Percentiles rank a stretch among this genome's conserved stretches.
Conservation (phyloP, 1,140 invertebrate genomes). For the Papilio glaucus region DNA sequence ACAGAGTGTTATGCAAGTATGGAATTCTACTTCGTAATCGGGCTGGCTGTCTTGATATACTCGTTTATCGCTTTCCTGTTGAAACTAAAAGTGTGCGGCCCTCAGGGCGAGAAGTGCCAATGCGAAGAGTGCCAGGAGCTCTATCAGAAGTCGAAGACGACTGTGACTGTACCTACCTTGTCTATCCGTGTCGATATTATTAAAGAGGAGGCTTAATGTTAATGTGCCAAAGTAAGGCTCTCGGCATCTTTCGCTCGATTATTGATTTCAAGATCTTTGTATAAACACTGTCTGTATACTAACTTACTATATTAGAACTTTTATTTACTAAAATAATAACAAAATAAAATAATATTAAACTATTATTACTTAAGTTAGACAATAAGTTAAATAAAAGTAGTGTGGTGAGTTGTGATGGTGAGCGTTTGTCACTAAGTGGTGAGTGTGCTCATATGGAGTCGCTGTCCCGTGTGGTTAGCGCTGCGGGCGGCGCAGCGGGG, state of each 20-base stretch:
- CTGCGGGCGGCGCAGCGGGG: constrained; percentile 85
- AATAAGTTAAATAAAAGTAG: constrained; percentile 16
- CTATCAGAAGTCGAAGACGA: constrained; percentile 43
- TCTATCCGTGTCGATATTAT: constrained; percentile 64
- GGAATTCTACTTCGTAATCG: constrained; percentile 76
- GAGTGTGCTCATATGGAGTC: constrained; percentile 87
- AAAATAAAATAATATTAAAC: neutral
- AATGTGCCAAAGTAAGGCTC: constrained; percentile 41
- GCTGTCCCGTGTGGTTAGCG: constrained; percentile 89
- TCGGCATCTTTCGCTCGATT: constrained; percentile 13
- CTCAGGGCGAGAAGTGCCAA: constrained; percentile 60
- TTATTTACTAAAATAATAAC: no score
- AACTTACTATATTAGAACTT: no score
- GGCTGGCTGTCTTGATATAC: constrained; percentile 72
- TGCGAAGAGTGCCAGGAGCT: constrained; percentile 71
- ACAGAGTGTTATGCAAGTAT: constrained; percentile 47
- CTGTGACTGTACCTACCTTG: constrained; percentile 57
- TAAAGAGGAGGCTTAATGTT: constrained; percentile 48
- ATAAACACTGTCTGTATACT: no score
- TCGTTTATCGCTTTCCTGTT: constrained; percentile 59
- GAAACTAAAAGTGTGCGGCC: constrained; percentile 69
- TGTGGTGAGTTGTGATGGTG: constrained; percentile 1
- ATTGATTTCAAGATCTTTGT: constrained; percentile 25
- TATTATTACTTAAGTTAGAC: constrained; percentile 5
- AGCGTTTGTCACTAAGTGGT: constrained; percentile 18